phyloP scores from a whole-genome alignment of 2,113 vertebrate genomes.

The Neogale vison region DNA sequence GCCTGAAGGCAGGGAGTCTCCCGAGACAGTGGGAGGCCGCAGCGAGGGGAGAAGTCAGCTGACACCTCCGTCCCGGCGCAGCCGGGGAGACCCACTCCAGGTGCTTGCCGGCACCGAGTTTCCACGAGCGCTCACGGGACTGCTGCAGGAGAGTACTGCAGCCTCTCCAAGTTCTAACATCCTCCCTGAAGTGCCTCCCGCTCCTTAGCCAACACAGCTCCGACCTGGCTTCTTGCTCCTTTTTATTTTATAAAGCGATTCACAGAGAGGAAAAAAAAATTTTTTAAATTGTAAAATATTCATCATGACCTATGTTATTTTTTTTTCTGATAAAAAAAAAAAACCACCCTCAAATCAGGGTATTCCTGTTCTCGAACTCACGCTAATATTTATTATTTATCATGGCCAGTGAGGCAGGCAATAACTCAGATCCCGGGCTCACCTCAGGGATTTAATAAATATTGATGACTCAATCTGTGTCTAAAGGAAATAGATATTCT shows the following conservation, averaged over 20 bases:
- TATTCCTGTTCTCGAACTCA: background rate
- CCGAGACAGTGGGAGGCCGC: rapidly evolving
- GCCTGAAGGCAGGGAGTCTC: background rate
- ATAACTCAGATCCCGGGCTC: background rate
- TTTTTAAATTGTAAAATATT: conserved; percentile 7
- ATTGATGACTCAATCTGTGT: background rate
- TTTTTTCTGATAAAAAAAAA: background rate
- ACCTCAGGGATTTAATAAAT: background rate
- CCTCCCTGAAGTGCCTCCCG: too few relatives aligned
- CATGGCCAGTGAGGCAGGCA: background rate
- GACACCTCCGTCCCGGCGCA: rapidly evolving
- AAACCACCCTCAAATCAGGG: background rate
- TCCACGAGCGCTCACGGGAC: background rate
- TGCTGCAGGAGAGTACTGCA: background rate
- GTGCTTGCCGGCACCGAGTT: rapidly evolving
- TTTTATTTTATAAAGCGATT: background rate
- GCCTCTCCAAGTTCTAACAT: background rate
- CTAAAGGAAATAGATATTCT: background rate
- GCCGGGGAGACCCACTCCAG: rapidly evolving
- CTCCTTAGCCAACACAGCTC: background rate
- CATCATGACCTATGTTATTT: background rate
- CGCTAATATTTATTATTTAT: conserved; percentile 33
- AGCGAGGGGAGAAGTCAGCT: background rate
- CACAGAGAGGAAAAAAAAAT: background rate
- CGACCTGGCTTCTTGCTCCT: background rate